These are phyloP conservation scores for Ctena decussata DNA, from an alignment of 2,888 invertebrate genomes.

Conservation along the genomic window DNA sequence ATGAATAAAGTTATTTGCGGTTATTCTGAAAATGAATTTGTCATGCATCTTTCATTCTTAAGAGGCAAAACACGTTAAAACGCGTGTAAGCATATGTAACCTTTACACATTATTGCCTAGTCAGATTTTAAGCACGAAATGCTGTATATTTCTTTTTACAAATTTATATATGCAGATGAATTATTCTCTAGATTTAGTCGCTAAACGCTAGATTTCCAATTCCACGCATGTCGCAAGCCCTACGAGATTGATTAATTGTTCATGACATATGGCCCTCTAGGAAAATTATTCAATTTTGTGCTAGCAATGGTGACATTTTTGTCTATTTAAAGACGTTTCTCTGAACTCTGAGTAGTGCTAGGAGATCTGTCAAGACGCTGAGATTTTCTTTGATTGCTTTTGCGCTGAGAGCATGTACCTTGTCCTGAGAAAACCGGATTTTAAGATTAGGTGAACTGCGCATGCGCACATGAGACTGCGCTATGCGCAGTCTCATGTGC, in stretches of 20 bases:
- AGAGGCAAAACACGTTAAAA: too few species aligned
- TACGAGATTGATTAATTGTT: constrained; percentile 4
- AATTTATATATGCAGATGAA: background rate
- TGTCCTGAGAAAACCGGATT: too few species aligned
- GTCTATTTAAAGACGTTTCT: constrained; percentile 10
- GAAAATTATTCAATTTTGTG: constrained; percentile 8
- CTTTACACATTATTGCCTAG: too few species aligned
- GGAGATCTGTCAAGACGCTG: background rate
- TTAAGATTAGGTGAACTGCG: too few species aligned
- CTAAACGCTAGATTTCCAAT: background rate
- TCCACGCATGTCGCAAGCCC: background rate
- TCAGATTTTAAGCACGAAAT: too few species aligned
- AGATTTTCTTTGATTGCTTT: background rate
- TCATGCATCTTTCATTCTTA: too few species aligned
- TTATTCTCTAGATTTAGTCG: background rate
- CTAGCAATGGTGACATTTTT: background rate
- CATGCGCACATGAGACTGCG: too few species aligned
- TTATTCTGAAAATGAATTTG: too few species aligned
- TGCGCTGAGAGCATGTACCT: background rate
- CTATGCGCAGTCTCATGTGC: too few species aligned
- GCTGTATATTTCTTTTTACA: too few species aligned
- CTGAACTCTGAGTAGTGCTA: background rate
- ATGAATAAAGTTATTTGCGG: too few species aligned
- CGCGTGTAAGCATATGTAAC: too few species aligned
- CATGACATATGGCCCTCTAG: constrained; percentile 5